Conservation (phyloP, 2,113 vertebrate species). For the Sus scrofa region T2T-Sscrofa CM000816.6:64017501-64018000, state of each 20-base stretch:
- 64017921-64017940: not conserved
- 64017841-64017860: not conserved
- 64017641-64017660: conserved; percentile 94
- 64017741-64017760: conserved; percentile 86
- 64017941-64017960: not conserved
- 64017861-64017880: not conserved
- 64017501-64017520: not conserved
- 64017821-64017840: not conserved
- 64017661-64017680: conserved; percentile 95
- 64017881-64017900: not conserved
- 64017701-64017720: conserved; percentile 90
- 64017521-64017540: not conserved
- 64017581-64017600: conserved; percentile 89
- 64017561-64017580: conserved; percentile 58
- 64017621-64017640: conserved; percentile 97
- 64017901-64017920: not conserved
- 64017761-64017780: conserved; percentile 92
- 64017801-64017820: conserved; percentile 89
- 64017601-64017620: conserved; percentile 95
- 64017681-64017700: conserved; percentile 94
- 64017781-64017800: conserved; percentile 92
- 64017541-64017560: not conserved
- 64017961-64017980: not conserved
- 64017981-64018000: not conserved
- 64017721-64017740: conserved; percentile 84